These are phyloP conservation scores for Periophthalmodon schlosseri DNA, from an alignment of 2,113 vertebrate species.

Conservation along the genomic window DNA sequence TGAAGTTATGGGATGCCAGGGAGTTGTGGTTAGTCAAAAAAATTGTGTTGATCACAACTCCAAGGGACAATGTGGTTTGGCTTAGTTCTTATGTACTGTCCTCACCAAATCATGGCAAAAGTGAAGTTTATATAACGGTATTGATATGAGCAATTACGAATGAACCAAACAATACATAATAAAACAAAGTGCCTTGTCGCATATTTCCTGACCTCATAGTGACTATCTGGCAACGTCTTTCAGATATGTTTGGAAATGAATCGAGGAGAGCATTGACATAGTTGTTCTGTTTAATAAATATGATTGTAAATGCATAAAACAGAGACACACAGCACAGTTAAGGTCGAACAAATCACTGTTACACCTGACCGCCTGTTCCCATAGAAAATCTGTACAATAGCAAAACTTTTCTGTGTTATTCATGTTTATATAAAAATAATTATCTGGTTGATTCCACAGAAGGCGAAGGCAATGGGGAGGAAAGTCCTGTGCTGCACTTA, in stretches of 20 bases:
- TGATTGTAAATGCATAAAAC: conserved; percentile 82
- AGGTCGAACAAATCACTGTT: conserved; percentile 72
- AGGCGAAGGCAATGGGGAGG: conserved; percentile 11
- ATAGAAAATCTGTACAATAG: conserved; percentile 83
- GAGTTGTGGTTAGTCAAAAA: too few species aligned
- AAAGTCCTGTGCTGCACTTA: too few species aligned
- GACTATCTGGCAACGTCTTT: not conserved
- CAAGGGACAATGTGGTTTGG: too few species aligned
- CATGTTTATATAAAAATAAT: conserved; percentile 82
- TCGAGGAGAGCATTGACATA: conserved; percentile 70
- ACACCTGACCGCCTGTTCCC: conserved; percentile 69
- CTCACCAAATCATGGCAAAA: too few species aligned
- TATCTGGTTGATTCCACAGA: conserved; percentile 69
- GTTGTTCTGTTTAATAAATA: conserved; percentile 82
- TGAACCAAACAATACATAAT: too few species aligned
- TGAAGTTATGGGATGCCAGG: too few species aligned
- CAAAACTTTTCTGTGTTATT: conserved; percentile 65
- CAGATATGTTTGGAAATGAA: conserved; percentile 57
- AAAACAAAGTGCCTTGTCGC: too few species aligned
- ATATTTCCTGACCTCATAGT: not conserved
- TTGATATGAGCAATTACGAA: too few species aligned
- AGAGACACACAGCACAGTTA: conserved; percentile 77
- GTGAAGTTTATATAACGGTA: too few species aligned
- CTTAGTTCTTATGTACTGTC: too few species aligned
- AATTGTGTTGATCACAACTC: too few species aligned